phyloP scores from a whole-genome alignment of 2,888 invertebrate species.

The Tipula unca region DNA sequence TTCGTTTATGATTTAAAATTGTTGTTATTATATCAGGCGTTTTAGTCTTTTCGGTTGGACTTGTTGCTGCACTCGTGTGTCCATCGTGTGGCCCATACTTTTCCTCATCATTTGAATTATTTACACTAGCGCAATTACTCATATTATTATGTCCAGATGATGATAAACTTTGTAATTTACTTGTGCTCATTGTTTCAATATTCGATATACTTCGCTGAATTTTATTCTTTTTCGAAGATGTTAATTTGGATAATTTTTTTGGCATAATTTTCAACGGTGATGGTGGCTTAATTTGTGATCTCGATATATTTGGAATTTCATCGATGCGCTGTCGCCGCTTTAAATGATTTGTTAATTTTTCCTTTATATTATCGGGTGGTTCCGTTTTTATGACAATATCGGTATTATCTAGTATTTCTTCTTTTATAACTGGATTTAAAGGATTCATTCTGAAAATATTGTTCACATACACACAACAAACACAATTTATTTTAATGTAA shows the following conservation, averaged over 20 bases:
- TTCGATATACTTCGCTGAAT: not conserved
- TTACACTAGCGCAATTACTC: constrained; percentile 29
- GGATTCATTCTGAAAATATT: not conserved
- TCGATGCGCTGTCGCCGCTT: constrained; percentile 33
- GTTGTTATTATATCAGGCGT: constrained; percentile 36
- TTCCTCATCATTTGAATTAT: constrained; percentile 26
- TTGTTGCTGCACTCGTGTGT: not conserved
- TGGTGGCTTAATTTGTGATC: not conserved
- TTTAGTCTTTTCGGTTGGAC: constrained; percentile 33
- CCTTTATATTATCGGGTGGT: constrained; percentile 33
- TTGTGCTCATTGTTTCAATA: not conserved
- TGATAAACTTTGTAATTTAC: constrained; percentile 22
- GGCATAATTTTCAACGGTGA: not conserved
- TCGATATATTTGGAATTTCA: not conserved
- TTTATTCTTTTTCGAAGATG: not conserved
- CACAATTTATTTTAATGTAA: not conserved
- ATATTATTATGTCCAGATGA: constrained; percentile 19
- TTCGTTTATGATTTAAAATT: constrained; percentile 36
- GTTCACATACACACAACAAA: not conserved
- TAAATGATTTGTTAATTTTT: constrained; percentile 36
- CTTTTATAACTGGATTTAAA: not conserved
- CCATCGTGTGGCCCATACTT: not conserved
- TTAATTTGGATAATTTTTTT: not conserved
- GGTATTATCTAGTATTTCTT: not conserved
- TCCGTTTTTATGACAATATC: not conserved